These are phyloP conservation scores for Myotis planiceps DNA, from an alignment of 2,797 vertebrate species.

Conservation along the genomic window DNA sequence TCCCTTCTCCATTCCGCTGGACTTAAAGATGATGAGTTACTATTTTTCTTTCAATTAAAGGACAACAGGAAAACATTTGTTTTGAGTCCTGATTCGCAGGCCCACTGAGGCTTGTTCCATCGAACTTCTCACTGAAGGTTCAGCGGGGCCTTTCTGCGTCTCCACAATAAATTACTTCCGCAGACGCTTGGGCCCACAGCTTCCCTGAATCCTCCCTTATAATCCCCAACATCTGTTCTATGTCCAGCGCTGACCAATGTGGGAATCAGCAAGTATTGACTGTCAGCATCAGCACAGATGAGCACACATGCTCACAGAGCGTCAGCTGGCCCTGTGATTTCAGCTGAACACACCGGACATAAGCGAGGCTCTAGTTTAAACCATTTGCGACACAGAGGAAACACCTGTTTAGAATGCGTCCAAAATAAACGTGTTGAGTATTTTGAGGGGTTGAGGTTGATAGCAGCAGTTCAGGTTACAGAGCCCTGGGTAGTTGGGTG, in stretches of 20 bases:
- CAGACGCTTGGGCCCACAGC: neutral
- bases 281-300: conserved; percentile 83
- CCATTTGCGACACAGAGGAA: conserved; percentile 75
- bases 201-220: conserved; percentile 69
- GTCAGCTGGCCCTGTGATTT: conserved; percentile 69
- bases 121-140: neutral
- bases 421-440: conserved; percentile 77
- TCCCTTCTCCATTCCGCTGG: neutral
- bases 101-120: conserved; percentile 33
- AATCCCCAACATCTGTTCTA: conserved; percentile 87
- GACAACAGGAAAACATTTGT: conserved; percentile 69
- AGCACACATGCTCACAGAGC: conserved; percentile 71
- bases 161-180: conserved; percentile 84
- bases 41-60: conserved; percentile 76
- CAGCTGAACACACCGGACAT: conserved; percentile 80
- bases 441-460: conserved; percentile 50
- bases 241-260: conserved; percentile 66
- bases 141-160: conserved; percentile 46
- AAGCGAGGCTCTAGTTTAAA: conserved; percentile 69
- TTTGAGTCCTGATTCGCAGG: conserved; percentile 58
- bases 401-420: conserved; percentile 85
- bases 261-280: conserved; percentile 75
- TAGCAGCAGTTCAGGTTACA: conserved; percentile 53
- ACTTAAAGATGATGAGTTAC: conserved; percentile 66
- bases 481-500: conserved; percentile 28